phyloP scores from a whole-genome alignment of 1,140 invertebrate genomes.

The Doryteuthis pealeii region DNA sequence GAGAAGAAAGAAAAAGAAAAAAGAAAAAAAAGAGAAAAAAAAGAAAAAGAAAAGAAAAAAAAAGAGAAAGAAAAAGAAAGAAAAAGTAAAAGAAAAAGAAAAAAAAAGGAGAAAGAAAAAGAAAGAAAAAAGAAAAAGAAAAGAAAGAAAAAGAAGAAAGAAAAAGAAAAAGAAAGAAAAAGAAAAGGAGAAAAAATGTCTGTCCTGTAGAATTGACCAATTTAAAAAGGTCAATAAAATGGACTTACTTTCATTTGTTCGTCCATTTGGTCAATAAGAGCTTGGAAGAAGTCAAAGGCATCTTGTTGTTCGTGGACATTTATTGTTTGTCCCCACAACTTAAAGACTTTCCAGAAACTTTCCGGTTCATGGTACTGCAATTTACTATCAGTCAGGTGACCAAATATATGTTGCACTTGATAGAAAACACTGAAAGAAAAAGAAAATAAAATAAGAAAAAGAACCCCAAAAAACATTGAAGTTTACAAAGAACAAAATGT shows the following conservation, averaged over 20 bases:
- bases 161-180: no score
- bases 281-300: slow-evolving; percentile 59
- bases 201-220: no score
- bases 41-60: no score
- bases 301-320: slow-evolving; percentile 57
- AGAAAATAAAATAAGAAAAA: slow-evolving; percentile 7
- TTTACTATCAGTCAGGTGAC: slow-evolving; percentile 55
- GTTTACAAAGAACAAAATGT: not conserved
- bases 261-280: slow-evolving; percentile 54
- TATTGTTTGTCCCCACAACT: slow-evolving; percentile 55
- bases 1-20: no score
- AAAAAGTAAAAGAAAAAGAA: no score
- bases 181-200: no score
- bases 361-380: slow-evolving; percentile 58
- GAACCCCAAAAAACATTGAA: not conserved
- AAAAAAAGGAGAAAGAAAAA: no score
- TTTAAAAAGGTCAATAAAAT: no score
- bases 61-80: no score
- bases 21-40: no score
- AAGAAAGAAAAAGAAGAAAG: no score
- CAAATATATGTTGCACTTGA: slow-evolving; percentile 58
- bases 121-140: no score
- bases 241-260: slow-evolving; percentile 51
- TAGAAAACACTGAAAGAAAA: slow-evolving; percentile 51
- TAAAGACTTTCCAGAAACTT: slow-evolving; percentile 57